Conservation (phyloP, 2,888 invertebrate genomes). For the Apamea monoglypha region DNA sequence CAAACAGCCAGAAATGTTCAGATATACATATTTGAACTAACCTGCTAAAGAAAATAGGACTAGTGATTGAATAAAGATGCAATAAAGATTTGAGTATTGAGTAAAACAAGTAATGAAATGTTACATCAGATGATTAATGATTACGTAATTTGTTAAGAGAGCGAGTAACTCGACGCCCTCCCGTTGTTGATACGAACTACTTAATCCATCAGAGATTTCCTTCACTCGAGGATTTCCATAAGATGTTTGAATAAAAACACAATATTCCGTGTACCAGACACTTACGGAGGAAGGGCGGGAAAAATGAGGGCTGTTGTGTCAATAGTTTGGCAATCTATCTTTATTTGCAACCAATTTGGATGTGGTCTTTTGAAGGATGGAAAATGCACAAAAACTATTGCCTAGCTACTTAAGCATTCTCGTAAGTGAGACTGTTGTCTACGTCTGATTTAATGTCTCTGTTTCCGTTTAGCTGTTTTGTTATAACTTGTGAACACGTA, state of each 20-base stretch:
- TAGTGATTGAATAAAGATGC: not conserved
- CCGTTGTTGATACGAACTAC: slow-evolving; percentile 19
- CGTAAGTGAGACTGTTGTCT: no score
- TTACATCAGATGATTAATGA: slow-evolving; percentile 30
- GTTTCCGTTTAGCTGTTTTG: not conserved
- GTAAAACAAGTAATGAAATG: slow-evolving; percentile 8
- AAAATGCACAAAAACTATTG: slow-evolving; percentile 19
- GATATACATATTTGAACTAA: not conserved
- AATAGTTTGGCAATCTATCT: slow-evolving; percentile 25
- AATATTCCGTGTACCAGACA: slow-evolving; percentile 20
- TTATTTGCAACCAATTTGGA: slow-evolving; percentile 26
- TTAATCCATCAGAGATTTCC: slow-evolving; percentile 22
- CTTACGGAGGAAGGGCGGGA: not conserved
- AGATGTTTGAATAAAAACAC: slow-evolving; percentile 16
- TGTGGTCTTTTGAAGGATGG: not conserved
- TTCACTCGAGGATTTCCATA: slow-evolving; percentile 9
- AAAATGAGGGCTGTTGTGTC: not conserved
- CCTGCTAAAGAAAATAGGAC: not conserved
- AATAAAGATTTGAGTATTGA: no score
- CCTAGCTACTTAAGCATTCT: not conserved
- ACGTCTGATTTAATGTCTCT: not conserved
- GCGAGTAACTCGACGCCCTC: slow-evolving; percentile 1
- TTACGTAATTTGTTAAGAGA: slow-evolving; percentile 31
- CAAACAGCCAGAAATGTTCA: not conserved
- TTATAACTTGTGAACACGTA: no score